Evolutionary conservation across 2,797 vertebrate species (phyloP), one percentile per base, ranked within the genome.

Genomic region (Lindbergichthys nudifrons): DNA sequence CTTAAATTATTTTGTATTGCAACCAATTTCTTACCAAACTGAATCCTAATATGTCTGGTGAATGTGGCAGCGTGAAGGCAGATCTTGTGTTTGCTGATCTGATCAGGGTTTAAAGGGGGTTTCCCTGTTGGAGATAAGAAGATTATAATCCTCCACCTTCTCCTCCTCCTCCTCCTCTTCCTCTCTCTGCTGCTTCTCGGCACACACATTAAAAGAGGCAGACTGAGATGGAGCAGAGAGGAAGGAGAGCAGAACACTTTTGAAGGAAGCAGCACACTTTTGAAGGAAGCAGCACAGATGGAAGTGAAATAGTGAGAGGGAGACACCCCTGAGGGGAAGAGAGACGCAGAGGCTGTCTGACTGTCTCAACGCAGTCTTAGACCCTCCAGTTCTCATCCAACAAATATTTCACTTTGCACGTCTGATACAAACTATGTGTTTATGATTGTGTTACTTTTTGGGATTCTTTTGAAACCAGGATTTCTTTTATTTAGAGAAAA

Each of bases 101-200:
- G 81, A 90, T 93, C 89, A 89, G 80, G 73, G 81, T 85, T 92
- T 88, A 91, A 88, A 77, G 83, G 83, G 73, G 73, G 89, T 89
- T 92, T 92, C 89, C 79, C 88, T 88, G 73, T 81, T 85, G 87
- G 84, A 78, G 68, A 75, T 87, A 89, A 90, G 82, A 68, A 88
- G 90, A 86, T 90, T 89, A 86, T 75, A 78, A 76, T 81, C 82
- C 83, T 88, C 51, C 76, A 66, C 21, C 75, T 75, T 53, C 76
- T 67, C 15, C 0, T 68, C 59, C 15, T 67, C 46, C 62, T 67
- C 51, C 62, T 75, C 58, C 43, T 26, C 26, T 5, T 73, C 70
- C 36, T 67, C 61, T 50, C 69, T 57, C 58, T 48, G 71, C 69
- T 78, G 73, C 71, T 52, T 64, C 54, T 59, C 45, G 3, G 46